Conservation (phyloP, 2,888 invertebrate genomes). For the Microchrysa polita region DNA sequence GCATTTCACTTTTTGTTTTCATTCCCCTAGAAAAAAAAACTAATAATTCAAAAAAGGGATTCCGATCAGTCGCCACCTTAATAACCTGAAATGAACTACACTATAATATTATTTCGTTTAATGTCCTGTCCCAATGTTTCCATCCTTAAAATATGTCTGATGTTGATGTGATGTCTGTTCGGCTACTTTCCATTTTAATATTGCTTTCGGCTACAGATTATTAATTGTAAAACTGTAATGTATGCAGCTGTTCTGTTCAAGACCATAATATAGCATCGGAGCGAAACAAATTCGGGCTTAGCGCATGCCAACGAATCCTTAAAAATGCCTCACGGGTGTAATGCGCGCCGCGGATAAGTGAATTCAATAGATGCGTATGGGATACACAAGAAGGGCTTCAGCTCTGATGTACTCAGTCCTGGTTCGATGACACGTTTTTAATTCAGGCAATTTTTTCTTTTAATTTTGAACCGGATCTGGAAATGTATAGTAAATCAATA, state of each 20-base stretch:
- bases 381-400: conserved; percentile 31
- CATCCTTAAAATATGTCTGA: background rate
- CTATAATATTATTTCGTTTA: too few relatives aligned
- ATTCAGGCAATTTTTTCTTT: conserved; percentile 22
- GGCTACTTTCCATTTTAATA: conserved; percentile 17
- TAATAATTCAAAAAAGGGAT: conserved; percentile 38
- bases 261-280: background rate
- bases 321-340: conserved; percentile 34
- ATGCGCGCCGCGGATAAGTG: background rate
- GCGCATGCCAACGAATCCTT: conserved; percentile 42
- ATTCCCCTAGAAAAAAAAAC: conserved; percentile 23
- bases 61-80: conserved; percentile 38
- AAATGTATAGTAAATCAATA: conserved; percentile 40
- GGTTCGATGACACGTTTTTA: conserved; percentile 28
- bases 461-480: conserved; percentile 37
- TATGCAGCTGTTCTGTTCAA: conserved; percentile 22
- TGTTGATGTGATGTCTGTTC: background rate
- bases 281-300: conserved; percentile 5
- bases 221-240: conserved; percentile 25
- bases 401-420: background rate
- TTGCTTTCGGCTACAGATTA: conserved; percentile 36
- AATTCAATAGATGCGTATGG: background rate
- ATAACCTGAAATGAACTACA: conserved; percentile 37
- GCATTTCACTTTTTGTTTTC: conserved; percentile 7
- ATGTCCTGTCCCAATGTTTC: conserved; percentile 3